phyloP scores from a whole-genome alignment of 2,113 vertebrate genomes.

The Cepphus grylle region DNA sequence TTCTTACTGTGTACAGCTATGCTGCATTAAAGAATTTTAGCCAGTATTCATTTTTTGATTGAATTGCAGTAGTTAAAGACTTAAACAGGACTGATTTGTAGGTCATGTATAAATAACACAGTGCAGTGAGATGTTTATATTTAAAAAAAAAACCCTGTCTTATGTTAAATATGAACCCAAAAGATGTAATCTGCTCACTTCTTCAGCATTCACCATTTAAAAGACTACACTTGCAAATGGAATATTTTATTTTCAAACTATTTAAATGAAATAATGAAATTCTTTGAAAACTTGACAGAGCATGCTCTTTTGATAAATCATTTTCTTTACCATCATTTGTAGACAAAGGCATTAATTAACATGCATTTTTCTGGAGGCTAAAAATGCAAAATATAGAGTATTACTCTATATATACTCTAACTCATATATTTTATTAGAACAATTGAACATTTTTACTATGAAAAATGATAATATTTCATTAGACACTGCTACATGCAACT shows the following conservation, averaged over 20 bases:
- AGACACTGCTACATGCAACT: neutral
- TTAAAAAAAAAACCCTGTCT: neutral
- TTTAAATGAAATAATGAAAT: fast-evolving
- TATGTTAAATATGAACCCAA: neutral
- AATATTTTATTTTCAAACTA: neutral
- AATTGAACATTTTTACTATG: neutral
- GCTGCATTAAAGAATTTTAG: neutral
- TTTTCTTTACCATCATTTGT: neutral
- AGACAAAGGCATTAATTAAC: neutral
- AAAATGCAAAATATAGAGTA: neutral
- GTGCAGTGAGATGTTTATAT: neutral
- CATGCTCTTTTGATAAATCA: fast-evolving
- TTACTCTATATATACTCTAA: neutral
- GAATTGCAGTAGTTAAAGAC: neutral
- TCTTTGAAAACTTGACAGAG: neutral
- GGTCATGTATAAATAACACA: neutral
- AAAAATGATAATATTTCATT: neutral
- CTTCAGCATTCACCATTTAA: neutral
- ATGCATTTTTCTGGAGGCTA: neutral
- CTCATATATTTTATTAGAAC: neutral
- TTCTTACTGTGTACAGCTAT: neutral
- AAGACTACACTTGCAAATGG: neutral
- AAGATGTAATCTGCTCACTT: neutral
- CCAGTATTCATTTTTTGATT: neutral
- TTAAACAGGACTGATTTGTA: neutral